Evolutionary conservation across 1,140 invertebrate genomes (phyloP), one percentile per base, ranked within the genome.

Genomic region (Halictus rubicundus): DNA sequence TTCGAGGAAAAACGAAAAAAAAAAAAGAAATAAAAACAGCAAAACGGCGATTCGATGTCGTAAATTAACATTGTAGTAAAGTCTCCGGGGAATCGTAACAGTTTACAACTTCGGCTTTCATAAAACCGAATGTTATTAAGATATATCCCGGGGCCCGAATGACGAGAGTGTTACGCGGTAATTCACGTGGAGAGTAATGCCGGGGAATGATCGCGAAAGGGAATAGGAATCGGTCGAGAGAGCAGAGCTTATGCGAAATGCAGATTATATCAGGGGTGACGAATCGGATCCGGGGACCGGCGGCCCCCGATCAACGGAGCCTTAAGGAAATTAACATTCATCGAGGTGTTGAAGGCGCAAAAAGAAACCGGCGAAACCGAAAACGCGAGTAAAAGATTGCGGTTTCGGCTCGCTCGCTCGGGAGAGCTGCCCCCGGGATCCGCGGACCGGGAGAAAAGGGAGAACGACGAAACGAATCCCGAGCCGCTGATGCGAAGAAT

Each of bases 241-340:
- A 65, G 32, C 16, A 14, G 25, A 12, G 10, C 32, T 19, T 12
- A 66, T 6, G 32, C 23, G 49, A 65, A 64, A 78, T 65, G 16
- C 60, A 68, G 42, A 70, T 60, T 32, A 57, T 32, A 57, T 75
- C 37, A 27, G 23, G 32, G 37, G 68, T 27, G 42, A 27, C 21
- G 64, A 72, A 61, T 66, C 37, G 75, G 82, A 82, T 82, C 74
- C 59, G 68, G 14, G 10, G 49, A 54, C 37, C 64, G 14, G 42
- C 42, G 2, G 42, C 37, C 25, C 59, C 16, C 61, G 86, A 89
- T 86, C 68, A 89, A 86, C 85, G 83, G 78, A 73, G 76, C 85
- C 52, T 72, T 37, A 69, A 88, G 84, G 87, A 90, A 90, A 89
- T 90, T 88, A 90, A 89, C 90, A 88, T 89, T 81, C 54, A 73